These are phyloP conservation scores for Pomatorhinus ruficollis DNA, from an alignment of 2,113 vertebrate species.

Conservation along the genomic window DNA sequence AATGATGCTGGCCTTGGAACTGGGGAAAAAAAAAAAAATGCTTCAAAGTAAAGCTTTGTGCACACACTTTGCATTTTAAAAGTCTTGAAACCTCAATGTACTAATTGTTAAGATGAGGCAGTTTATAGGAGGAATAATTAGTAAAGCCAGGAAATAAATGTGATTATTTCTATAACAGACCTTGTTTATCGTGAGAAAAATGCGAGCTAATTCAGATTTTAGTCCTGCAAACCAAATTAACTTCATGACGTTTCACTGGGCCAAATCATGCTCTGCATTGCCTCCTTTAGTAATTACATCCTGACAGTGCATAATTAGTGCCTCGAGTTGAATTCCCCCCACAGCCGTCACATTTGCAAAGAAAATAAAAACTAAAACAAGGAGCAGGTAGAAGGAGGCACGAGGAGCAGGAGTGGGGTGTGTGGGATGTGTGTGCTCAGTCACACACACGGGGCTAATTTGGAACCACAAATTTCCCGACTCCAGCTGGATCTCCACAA, in stretches of 20 bases:
- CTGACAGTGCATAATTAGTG: not conserved
- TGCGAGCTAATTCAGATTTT: not conserved
- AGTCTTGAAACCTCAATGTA: not conserved
- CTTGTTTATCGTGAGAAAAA: not conserved
- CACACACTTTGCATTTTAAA: not conserved
- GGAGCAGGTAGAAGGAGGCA: not conserved
- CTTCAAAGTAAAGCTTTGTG: not conserved
- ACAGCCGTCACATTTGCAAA: not conserved
- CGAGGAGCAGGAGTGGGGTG: fast-evolving
- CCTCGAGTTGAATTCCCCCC: not conserved
- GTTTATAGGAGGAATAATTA: not conserved
- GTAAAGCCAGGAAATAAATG: not conserved
- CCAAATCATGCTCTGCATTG: not conserved
- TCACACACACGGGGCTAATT: not conserved
- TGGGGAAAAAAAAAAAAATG: not conserved
- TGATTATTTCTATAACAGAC: not conserved
- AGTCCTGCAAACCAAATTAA: not conserved
- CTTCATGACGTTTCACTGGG: not conserved
- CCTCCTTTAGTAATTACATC: not conserved
- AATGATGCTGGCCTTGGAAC: not conserved
- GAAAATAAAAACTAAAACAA: not conserved
- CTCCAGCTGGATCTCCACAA: not conserved
- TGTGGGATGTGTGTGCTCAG: no score
- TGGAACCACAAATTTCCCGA: not conserved
- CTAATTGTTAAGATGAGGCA: not conserved